Evolutionary conservation across 2,113 vertebrate species (phyloP), one percentile per base, ranked within the genome.

Genomic region (Zosterops japonicus): DNA sequence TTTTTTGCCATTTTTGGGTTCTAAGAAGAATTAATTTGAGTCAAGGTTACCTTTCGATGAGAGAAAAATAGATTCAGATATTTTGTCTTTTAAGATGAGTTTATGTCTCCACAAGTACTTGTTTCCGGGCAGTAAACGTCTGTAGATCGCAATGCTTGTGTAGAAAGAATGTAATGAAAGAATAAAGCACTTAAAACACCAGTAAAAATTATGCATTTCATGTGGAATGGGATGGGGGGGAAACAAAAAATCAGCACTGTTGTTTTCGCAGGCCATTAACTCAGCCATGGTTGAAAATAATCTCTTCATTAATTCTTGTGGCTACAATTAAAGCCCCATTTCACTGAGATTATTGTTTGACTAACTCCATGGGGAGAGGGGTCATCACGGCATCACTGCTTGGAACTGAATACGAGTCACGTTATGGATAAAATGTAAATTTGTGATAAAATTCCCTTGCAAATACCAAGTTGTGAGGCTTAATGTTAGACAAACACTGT

Each of bases 261-360:
- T 93, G 25, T 93, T 94, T 95, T 71, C 49, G 67, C 29, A 71
- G 71, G 19, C 56, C 41, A 46, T 96, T 96, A 89, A 49, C 7
- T 76, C 44, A 82, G 36, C 23, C 50, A 8, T 39, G 15, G 64
- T 31, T 78, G 46, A 78, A 92, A 82, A 89, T 94, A 95, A 92
- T 92, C 69, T 81, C 76, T 93, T 96, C 56, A 71, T 89, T 96
- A 94, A 41, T 57, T 96, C 87, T 87, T 46, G 31, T 79, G 77
- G 53, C 83, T 92, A 84, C 57, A 94, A 57, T 83, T 95, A 95
- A 92, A 95, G 61, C 46, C 61, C 36, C 28, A 61, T 96, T 95
- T 94, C 57, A 24, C 56, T 78, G 64, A 71, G 85, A 87, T 50
- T 89, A 49, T 89, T 92, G 64, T 93, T 95, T 94, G 87, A 60